These are phyloP conservation scores for Calonectris borealis DNA, from an alignment of 2,113 vertebrate species.

Conservation along the genomic window DNA sequence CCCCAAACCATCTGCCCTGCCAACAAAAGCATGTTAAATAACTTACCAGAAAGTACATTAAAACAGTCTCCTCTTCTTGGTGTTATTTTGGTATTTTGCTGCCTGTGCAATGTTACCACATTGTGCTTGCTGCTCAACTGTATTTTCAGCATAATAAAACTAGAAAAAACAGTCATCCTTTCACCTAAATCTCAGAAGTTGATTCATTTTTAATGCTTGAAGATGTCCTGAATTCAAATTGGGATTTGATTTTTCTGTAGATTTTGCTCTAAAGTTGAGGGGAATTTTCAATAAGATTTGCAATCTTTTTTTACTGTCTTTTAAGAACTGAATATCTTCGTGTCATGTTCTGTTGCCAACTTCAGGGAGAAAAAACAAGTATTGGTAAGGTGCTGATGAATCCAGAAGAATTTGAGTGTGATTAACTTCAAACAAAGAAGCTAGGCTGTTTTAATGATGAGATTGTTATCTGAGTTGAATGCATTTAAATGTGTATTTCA, in stretches of 20 bases:
- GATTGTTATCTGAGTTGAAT: slow-evolving; percentile 62
- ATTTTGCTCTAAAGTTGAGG: neutral
- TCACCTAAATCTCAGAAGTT: neutral
- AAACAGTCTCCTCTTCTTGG: slow-evolving; percentile 23
- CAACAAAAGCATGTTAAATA: slow-evolving; percentile 70
- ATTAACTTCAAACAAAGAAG: slow-evolving; percentile 25
- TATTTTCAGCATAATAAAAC: neutral
- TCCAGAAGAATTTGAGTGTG: neutral
- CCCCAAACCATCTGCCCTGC: slow-evolving; percentile 40
- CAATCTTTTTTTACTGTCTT: neutral
- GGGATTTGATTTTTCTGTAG: neutral
- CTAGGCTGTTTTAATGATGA: slow-evolving; percentile 26
- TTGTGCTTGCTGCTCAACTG: slow-evolving; percentile 10
- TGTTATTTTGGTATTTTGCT: slow-evolving; percentile 62
- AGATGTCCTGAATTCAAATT: neutral
- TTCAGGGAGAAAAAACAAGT: neutral
- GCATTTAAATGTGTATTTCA: slow-evolving; percentile 67
- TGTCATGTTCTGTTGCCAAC: accelerated
- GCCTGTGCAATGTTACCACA: slow-evolving; percentile 28
- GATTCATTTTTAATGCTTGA: slow-evolving; percentile 33
- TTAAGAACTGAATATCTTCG: neutral
- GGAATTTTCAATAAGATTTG: neutral
- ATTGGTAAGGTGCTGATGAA: neutral
- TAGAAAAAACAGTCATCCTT: neutral
- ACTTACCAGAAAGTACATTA: slow-evolving; percentile 66